phyloP scores from a whole-genome alignment of 2,797 vertebrate species.

The Premnoplex brunnescens region DNA sequence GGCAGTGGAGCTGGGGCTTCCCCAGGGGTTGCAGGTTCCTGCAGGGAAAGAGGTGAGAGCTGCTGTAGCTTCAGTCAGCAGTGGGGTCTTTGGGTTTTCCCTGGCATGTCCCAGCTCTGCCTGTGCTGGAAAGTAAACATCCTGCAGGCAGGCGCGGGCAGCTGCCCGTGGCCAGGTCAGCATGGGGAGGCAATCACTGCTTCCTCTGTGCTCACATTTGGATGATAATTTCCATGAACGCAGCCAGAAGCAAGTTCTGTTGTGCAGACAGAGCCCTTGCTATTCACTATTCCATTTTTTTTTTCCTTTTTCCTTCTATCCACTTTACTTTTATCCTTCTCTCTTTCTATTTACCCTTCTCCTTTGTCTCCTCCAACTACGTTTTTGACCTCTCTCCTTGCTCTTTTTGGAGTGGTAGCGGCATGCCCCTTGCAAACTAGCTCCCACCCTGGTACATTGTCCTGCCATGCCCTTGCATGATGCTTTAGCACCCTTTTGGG shows the following conservation, averaged over 20 bases:
- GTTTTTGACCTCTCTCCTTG: not conserved
- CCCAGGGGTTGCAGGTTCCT: not conserved
- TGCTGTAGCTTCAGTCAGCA: not conserved
- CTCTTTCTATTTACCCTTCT: not conserved
- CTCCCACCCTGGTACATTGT: not conserved
- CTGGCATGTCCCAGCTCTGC: not conserved
- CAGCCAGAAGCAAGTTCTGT: constrained; percentile 41
- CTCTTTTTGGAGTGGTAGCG: rapidly evolving
- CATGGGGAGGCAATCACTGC: constrained; percentile 42
- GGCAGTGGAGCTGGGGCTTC: not conserved
- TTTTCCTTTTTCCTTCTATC: not conserved
- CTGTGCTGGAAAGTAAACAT: constrained; percentile 62
- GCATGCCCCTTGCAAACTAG: not conserved
- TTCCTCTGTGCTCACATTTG: constrained; percentile 62
- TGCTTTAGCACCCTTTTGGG: not conserved
- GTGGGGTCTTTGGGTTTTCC: not conserved
- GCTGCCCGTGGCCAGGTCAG: constrained; percentile 43
- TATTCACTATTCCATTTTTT: not conserved
- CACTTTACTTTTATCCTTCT: not conserved
- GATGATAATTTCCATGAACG: constrained; percentile 64
- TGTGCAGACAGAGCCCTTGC: not conserved
- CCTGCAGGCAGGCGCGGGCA: constrained; percentile 52
- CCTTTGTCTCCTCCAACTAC: not conserved
- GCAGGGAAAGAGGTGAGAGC: not conserved
- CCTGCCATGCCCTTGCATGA: rapidly evolving